phyloP scores from a whole-genome alignment of 2,797 vertebrate species.

The Semotilus atromaculatus region DNA sequence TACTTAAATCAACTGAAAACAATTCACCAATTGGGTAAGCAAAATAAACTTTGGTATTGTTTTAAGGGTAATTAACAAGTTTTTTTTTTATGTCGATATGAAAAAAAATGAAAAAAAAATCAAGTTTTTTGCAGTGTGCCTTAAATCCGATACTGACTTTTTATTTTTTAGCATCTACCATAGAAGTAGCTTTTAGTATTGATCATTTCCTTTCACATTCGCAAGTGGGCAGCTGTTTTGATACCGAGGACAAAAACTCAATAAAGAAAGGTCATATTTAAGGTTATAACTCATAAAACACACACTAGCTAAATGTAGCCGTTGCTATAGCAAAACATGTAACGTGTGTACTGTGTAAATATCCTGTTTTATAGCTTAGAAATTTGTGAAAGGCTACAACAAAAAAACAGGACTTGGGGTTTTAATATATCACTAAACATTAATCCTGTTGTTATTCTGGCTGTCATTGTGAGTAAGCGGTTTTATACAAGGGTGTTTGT shows the following conservation, averaged over 20 bases:
- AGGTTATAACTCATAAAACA: background rate
- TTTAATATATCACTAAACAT: slow-evolving; percentile 3
- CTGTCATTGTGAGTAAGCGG: background rate
- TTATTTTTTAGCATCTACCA: background rate
- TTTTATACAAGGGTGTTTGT: slow-evolving; percentile 44
- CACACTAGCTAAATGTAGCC: background rate
- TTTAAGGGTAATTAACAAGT: background rate
- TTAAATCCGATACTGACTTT: background rate
- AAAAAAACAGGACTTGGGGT: background rate
- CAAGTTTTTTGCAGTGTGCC: slow-evolving; percentile 11
- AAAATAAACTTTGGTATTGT: background rate
- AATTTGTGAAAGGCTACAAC: background rate
- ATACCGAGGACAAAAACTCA: background rate
- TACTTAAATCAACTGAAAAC: background rate
- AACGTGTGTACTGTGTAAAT: background rate
- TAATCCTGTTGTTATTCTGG: background rate
- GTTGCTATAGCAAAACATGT: slow-evolving; percentile 3
- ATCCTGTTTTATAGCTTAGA: background rate
- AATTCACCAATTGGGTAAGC: background rate
- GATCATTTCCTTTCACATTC: slow-evolving; percentile 29
- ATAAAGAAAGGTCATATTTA: slow-evolving; percentile 21
- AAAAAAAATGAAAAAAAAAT: no score
- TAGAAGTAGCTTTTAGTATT: slow-evolving; percentile 11
- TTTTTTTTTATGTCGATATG: no score
- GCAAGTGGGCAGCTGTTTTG: slow-evolving; percentile 14